A percentile compares a stretch with the other conserved stretches of the same genome.
These are phyloP conservation scores for Emydoidea blandingii DNA, from an alignment of 2,797 vertebrate species.

Conservation along the genomic window DNA sequence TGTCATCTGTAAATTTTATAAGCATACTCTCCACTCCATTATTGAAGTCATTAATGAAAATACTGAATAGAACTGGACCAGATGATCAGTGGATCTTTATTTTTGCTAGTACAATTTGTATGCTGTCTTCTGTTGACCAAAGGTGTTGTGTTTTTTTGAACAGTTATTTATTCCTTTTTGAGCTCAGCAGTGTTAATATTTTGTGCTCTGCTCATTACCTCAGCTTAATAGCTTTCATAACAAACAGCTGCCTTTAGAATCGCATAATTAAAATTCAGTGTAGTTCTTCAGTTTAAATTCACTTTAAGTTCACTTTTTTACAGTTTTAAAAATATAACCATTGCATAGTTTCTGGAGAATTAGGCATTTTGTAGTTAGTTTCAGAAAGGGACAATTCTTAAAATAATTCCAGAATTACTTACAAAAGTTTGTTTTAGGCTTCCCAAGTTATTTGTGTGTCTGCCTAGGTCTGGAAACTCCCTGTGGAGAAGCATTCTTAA, in stretches of 20 bases:
- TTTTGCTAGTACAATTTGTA: not conserved
- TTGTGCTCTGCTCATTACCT: not conserved
- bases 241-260: not conserved
- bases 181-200: not conserved
- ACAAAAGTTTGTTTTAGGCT: not conserved
- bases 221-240: not conserved
- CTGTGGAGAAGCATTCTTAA: not conserved
- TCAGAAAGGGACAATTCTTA: not conserved
- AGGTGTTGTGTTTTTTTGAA: not conserved
- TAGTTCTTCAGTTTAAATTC: not conserved
- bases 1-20: not conserved
- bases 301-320: not conserved
- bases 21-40: not conserved
- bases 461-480: not conserved
- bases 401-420: not conserved
- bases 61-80: not conserved
- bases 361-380: not conserved
- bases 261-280: fast-evolving
- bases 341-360: not conserved
- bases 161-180: not conserved
- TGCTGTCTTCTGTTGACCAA: not conserved
- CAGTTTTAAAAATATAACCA: not conserved
- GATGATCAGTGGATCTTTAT: not conserved
- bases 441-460: not conserved
- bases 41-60: not conserved